Conservation (phyloP, 2,888 invertebrate genomes). For the Holacanthella duospinosa region DNA sequence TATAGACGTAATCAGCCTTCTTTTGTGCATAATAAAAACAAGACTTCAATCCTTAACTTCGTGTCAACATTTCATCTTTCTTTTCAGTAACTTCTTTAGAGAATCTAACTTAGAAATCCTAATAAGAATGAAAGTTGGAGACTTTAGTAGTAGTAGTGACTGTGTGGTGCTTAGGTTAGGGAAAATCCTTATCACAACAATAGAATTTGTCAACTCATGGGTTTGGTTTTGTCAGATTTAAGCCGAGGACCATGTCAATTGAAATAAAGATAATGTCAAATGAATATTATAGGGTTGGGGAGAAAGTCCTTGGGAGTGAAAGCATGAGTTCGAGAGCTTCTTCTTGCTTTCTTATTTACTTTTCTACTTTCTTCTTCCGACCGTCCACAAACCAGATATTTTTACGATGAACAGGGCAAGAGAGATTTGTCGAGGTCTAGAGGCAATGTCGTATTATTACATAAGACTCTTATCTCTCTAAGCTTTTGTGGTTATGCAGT, state of each 20-base stretch:
- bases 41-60: not conserved
- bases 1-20: not conserved
- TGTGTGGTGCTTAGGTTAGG: not conserved
- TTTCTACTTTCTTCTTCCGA: not conserved
- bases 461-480: not conserved
- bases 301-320: not conserved
- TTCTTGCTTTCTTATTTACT: not conserved
- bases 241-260: not conserved
- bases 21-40: not conserved
- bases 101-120: no score
- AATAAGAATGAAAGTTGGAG: no score
- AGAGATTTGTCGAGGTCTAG: not conserved
- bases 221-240: not conserved
- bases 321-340: not conserved
- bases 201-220: slow-evolving; percentile 1
- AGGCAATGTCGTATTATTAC: not conserved
- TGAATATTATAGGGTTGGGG: not conserved
- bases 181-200: slow-evolving; percentile 3
- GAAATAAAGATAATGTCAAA: slow-evolving; percentile 6
- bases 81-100: no score
- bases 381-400: not conserved
- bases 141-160: no score
- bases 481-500: no score
- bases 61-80: not conserved
- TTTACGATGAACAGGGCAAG: not conserved